These are phyloP conservation scores for Yponomeuta cagnagella DNA, from an alignment of 2,888 invertebrate species.

Conservation along the genomic window DNA sequence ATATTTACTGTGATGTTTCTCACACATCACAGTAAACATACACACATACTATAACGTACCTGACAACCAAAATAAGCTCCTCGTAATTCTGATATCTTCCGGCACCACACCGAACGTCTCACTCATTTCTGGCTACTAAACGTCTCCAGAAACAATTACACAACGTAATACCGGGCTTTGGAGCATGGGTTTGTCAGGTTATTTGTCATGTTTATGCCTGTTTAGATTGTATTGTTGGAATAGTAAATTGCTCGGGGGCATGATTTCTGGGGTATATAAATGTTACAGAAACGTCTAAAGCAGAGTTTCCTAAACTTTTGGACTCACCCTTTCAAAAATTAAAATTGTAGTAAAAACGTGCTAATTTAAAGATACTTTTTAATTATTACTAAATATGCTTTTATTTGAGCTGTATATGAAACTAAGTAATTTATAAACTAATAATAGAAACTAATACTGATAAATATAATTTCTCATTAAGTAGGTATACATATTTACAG, in stretches of 20 bases:
- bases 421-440: no score
- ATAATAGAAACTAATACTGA: no score
- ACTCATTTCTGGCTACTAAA: neutral
- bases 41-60: neutral
- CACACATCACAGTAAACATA: no score
- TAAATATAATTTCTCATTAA: no score
- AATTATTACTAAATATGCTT: no score
- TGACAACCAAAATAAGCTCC: neutral
- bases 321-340: no score
- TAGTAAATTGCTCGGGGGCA: neutral
- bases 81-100: neutral
- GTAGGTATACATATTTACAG: no score
- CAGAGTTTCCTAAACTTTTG: neutral
- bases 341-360: no score
- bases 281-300: neutral
- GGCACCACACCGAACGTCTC: neutral
- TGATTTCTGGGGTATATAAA: neutral
- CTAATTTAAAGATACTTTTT: no score
- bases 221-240: neutral
- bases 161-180: neutral
- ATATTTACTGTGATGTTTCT: no score
- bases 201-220: conserved; percentile 3
- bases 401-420: no score
- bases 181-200: neutral
- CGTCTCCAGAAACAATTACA: neutral